Conservation (phyloP, 1,140 invertebrate genomes). For the Archivesica marissinica region DNA sequence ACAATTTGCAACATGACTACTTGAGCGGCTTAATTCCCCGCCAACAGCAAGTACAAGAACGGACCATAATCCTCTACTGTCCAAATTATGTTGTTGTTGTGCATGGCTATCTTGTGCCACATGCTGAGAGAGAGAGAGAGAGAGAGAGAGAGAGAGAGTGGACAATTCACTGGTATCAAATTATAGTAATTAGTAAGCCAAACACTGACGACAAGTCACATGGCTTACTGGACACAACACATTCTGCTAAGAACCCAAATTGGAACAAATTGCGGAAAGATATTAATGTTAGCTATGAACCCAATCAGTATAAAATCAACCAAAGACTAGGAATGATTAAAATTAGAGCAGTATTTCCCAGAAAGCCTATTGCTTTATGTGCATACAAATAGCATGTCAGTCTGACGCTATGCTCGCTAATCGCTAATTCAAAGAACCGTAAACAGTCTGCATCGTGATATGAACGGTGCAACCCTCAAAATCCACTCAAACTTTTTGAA, state of each 20-base stretch:
- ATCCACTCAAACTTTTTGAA: too few species aligned
- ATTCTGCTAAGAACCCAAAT: conserved; percentile 32
- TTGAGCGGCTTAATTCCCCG: not conserved
- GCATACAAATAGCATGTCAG: too few species aligned
- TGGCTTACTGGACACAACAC: not conserved
- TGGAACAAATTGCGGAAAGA: conserved; percentile 1
- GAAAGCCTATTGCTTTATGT: too few species aligned
- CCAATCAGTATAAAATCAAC: too few species aligned
- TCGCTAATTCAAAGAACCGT: too few species aligned
- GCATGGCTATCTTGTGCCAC: not conserved
- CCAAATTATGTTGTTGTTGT: conserved; percentile 5
- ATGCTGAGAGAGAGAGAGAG: not conserved
- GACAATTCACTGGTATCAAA: conserved; percentile 17
- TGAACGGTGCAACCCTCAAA: too few species aligned
- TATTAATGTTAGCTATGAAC: too few species aligned
- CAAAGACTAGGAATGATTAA: too few species aligned
- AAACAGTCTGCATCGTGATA: too few species aligned
- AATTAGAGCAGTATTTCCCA: too few species aligned
- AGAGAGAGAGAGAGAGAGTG: too few species aligned
- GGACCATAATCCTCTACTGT: conserved; percentile 16
- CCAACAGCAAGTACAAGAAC: not conserved
- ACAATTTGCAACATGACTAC: conserved; percentile 22
- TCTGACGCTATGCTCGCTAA: too few species aligned
- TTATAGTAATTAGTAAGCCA: conserved; percentile 45
- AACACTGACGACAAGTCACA: conserved; percentile 17